Base-by-base conservation (phyloP, 2,888 invertebrate species). In the Drosophila leonis region DNA sequence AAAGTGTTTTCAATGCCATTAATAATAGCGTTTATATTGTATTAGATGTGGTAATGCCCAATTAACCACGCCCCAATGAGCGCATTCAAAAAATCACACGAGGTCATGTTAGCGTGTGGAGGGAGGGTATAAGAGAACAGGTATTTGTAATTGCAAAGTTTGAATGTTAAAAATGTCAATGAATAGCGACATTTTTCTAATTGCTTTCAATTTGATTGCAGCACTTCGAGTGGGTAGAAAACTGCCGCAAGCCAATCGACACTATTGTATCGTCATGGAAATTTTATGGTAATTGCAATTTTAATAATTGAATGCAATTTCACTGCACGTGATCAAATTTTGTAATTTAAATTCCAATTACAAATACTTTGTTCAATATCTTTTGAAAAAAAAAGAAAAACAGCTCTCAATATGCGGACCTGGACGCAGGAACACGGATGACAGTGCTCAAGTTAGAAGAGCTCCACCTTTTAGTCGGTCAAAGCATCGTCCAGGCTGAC, bases 301-400 rank as follows among this genome's bases (percentile, higher is more conserved):
- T 44, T 24, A 56, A 44, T 33, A 35, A 57, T 44, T 52, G 15
- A 52, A 24, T 15, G 24, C 20, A 7, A 24, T 33, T 35, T 12
- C 7, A 44, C 7, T 24, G 33, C 24, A 31, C n/a, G 33, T 5
- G n/a, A 24, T 5, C 33, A n/a, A n/a, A 15, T 24, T 24, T 24
- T 33, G 7, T 12, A 44, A 42, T 44, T 44, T 33, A 15, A 33
- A 44, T 44, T 44, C 15, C 44, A n/a, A 56, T 57, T 33, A 44
- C 12, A 56, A 24, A 12, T 31, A 5, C 27, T n/a, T n/a, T n/a
- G n/a, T n/a, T 29, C 9, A 8, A 7, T 20, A 31, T 13, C 6
- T 4, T n/a, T n/a, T n/a, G n/a, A n/a, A n/a, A n/a, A n/a, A n/a
- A n/a, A n/a, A n/a, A n/a, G n/a, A n/a, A 20, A 13, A 33, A 12